Conservation (phyloP, 2,797 vertebrate species). For the Thamnophis elegans region DNA sequence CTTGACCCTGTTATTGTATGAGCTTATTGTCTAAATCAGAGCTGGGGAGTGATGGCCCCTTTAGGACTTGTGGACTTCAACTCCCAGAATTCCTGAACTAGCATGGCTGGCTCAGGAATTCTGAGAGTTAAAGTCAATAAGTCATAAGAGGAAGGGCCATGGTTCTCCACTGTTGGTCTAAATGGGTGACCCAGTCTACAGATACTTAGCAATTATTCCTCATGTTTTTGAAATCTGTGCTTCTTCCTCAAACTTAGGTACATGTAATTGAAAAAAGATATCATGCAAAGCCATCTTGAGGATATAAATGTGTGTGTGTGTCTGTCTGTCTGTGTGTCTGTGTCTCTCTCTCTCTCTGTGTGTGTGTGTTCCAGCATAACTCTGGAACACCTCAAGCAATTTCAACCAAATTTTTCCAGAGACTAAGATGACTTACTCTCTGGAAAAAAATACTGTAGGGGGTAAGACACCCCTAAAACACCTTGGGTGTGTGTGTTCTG, state of each 20-base stretch:
- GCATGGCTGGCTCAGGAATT: neutral
- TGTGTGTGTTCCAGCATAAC: too few relatives aligned
- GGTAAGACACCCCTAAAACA: too few relatives aligned
- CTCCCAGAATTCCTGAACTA: neutral
- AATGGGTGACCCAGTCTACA: neutral
- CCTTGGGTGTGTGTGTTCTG: too few relatives aligned
- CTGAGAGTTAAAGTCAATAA: neutral
- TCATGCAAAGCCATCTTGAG: neutral
- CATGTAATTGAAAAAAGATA: neutral
- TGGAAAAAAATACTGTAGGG: too few relatives aligned
- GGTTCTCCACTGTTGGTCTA: neutral
- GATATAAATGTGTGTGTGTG: too few relatives aligned
- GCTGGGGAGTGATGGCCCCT: neutral
- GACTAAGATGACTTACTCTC: too few relatives aligned
- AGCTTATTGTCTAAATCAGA: neutral
- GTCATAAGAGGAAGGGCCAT: neutral
- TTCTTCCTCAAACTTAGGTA: neutral
- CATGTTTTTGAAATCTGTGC: neutral
- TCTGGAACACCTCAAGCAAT: too few relatives aligned
- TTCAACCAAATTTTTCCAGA: too few relatives aligned
- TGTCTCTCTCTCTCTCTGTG: too few relatives aligned
- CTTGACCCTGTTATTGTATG: neutral
- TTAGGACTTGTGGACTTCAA: neutral
- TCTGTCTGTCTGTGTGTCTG: too few relatives aligned
- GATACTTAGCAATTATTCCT: neutral